phyloP scores from a whole-genome alignment of 2,888 invertebrate species.

The Cerceris ruficornis region DNA sequence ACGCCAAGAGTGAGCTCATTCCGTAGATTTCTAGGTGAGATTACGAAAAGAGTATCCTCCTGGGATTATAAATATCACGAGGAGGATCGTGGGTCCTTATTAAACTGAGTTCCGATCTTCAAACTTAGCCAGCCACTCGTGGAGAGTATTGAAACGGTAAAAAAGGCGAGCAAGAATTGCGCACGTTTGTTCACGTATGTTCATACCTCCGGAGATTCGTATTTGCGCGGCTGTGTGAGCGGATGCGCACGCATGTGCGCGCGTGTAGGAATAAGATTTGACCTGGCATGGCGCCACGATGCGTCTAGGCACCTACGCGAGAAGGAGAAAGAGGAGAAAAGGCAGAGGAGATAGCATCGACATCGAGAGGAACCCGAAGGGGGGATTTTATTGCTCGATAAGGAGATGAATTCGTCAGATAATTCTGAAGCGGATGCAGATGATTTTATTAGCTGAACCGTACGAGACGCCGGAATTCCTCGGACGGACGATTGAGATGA shows the following conservation, averaged over 20 bases:
- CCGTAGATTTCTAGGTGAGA: slow-evolving; percentile 62
- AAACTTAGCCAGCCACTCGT: slow-evolving; percentile 38
- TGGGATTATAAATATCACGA: slow-evolving; percentile 65
- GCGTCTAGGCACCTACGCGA: slow-evolving; percentile 64
- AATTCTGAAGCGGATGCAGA: slow-evolving; percentile 72
- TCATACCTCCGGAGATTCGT: background rate
- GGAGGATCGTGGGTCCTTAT: slow-evolving; percentile 50
- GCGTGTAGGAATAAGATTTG: slow-evolving; percentile 38
- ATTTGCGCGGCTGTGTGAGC: too few species aligned
- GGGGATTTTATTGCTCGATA: slow-evolving; percentile 78
- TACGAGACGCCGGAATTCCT: slow-evolving; percentile 57
- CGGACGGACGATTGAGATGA: slow-evolving; percentile 67
- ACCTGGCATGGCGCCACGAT: slow-evolving; percentile 69
- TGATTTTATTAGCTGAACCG: slow-evolving; percentile 74
- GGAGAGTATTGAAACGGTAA: slow-evolving; percentile 49
- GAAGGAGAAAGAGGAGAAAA: slow-evolving; percentile 40
- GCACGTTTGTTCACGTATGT: background rate
- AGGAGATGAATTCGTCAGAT: slow-evolving; percentile 80
- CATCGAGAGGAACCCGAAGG: slow-evolving; percentile 55
- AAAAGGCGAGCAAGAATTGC: slow-evolving; percentile 52
- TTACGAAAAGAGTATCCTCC: slow-evolving; percentile 63
- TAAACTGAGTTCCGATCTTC: slow-evolving; percentile 55
- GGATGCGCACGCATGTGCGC: slow-evolving; percentile 5
- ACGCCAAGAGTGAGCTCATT: slow-evolving; percentile 12
- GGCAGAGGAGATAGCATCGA: slow-evolving; percentile 74